Base-by-base conservation (phyloP, 2,797 vertebrate species). In the Siniperca undulata region DNA sequence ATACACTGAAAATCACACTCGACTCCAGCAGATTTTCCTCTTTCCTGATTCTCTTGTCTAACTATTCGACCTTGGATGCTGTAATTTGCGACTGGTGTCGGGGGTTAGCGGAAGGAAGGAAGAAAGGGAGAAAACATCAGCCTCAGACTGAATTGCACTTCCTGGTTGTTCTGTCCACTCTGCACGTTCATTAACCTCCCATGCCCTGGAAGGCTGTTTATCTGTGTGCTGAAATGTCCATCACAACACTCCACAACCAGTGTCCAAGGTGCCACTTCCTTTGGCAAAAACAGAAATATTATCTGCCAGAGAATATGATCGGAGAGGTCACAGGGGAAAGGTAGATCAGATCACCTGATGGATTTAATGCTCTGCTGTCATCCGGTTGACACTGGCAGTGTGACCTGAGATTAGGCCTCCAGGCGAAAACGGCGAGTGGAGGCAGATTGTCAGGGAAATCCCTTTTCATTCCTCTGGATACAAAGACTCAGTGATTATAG, bases 401-500 rank as follows among this genome's bases (percentile, higher is more conserved):
- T 78, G 89, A 92, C 91, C 86, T 89, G 82, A 94, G 90, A 93
- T 88, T 67, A 91, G 80, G 86, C 89, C 93, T 88, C 55, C 38
- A 59, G 93, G 94, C 86, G 6, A 78, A 85, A 83, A 67, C 81
- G 92, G 85, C 94, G 50, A 93, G 93, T 93, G 53, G 82, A 93
- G 92, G 85, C 94, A 92, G 76, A 89, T 89, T 65, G 36, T 84
- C 83, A 79, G 92, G 94, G 88, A 95, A 94, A 93, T 93, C 91
- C 94, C 93, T 88, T 79, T 83, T 93, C 93, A 92, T 92, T 92
- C 93, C 87, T 93, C 76, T 52, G 69, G 52, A 84, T 82, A 92
- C 93, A 94, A 94, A 94, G 90, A 81, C 78, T 76, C 69, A 6
- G 81, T 94, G 92, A 94, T 95, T 93, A 95, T 71, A 90, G 87